Evolutionary conservation across 2,888 invertebrate species (phyloP).

Genomic region (Steinernema carpocapsae): DNA sequence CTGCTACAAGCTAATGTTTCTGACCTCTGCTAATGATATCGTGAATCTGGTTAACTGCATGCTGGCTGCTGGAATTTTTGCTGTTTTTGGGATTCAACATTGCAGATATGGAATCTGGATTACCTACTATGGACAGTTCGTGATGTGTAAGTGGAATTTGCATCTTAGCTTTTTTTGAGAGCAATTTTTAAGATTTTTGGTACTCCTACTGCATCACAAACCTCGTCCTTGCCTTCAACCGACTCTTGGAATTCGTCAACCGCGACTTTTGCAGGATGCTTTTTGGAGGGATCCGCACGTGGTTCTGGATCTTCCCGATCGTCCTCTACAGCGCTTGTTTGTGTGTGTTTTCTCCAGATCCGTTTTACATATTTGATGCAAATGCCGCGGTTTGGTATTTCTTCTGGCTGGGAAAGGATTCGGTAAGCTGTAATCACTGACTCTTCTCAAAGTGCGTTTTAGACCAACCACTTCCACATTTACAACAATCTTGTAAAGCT

Average conservation of each 20-base stretch:
- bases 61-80: neutral
- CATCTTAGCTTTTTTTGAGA: no score
- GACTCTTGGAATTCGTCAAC: neutral
- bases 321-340: neutral
- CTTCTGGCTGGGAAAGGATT: neutral
- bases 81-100: neutral
- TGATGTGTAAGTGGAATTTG: neutral
- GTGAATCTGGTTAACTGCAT: slow-evolving; percentile 8
- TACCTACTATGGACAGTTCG: neutral
- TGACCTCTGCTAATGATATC: neutral
- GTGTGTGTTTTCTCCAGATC: neutral
- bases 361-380: neutral
- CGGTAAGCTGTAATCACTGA: neutral
- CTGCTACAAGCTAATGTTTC: neutral
- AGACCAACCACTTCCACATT: slow-evolving; percentile 5
- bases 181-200: slow-evolving; percentile 5
- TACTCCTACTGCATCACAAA: slow-evolving; percentile 14
- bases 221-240: slow-evolving; percentile 8
- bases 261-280: neutral
- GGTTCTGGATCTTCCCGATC: neutral
- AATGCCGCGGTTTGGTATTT: slow-evolving; percentile 6
- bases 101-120: neutral
- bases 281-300: neutral
- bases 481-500: neutral
- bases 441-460: neutral